Percentiles rank a stretch among this genome's conserved stretches.
Conservation (phyloP, 2,888 invertebrate species). For the Dynastes grantii region DNA sequence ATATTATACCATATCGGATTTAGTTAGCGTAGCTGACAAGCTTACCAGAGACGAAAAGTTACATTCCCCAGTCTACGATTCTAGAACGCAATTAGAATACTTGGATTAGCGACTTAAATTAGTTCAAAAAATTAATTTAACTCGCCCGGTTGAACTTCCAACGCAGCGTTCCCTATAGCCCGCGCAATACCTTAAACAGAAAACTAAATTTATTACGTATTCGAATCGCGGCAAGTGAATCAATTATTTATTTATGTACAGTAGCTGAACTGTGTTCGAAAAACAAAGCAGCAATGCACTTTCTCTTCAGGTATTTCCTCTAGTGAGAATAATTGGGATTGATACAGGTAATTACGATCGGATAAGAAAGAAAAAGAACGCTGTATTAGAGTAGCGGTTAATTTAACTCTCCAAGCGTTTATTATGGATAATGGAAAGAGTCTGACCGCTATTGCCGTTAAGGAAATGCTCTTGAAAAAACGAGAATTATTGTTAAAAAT, state of each 20-base stretch:
- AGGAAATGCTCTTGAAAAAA: constrained; percentile 9
- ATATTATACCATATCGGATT: background rate
- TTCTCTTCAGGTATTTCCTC: constrained; percentile 17
- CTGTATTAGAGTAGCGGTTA: background rate
- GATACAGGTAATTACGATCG: background rate
- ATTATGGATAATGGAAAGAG: background rate
- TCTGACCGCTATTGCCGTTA: background rate
- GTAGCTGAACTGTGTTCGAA: background rate
- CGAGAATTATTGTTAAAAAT: constrained; percentile 10
- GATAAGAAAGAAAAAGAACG: constrained; percentile 1
- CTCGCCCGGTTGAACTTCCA: background rate
- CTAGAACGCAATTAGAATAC: background rate
- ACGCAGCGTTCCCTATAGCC: background rate
- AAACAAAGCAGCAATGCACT: constrained; percentile 1
- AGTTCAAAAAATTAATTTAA: background rate
- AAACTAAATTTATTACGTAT: constrained; percentile 14
- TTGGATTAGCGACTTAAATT: constrained; percentile 9
- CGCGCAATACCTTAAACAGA: background rate
- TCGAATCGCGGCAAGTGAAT: constrained; percentile 3
- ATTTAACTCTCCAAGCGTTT: background rate
- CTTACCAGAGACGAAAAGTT: background rate
- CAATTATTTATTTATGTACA: constrained; percentile 10
- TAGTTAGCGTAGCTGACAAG: background rate
- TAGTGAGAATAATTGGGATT: constrained; percentile 11
- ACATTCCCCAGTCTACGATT: background rate